Base-by-base conservation (phyloP, 2,113 vertebrate genomes). In the Hiodon tergisus region DNA sequence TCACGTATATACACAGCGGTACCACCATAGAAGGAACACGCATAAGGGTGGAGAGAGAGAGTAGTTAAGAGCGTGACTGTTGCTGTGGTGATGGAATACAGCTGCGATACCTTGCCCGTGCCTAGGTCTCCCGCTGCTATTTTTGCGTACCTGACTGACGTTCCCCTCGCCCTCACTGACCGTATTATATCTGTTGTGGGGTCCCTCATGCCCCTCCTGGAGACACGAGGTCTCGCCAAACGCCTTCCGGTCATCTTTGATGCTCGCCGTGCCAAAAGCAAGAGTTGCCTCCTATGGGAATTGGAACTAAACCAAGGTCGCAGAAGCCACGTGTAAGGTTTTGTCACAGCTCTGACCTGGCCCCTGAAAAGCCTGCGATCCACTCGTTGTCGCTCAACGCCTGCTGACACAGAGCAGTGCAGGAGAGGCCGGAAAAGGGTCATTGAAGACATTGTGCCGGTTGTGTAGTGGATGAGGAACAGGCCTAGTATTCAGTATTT, bases 211-310 rank as follows among this genome's bases (percentile, higher is more conserved):
- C 31, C 13, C 59, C 59, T 9, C 17, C 5, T 17, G 60, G 60
- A 62, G 60, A 62, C 61, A 46, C 16, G 61, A 63, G 6, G 10
- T 47, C 63, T 47, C 11, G 63, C 46, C 2, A 47, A 17, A 4
- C 31, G 46, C 63, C 63, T 66, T 66, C 63, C 63, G 31, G 48
- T 47, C 46, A 66, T 66, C 63, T 66, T 16, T 66, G 63, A 8
- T 17, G 31, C 63, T 10, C n/a, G 16, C 63, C 16, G 9, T 4
- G 16, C 11, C 48, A 47, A 47, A 17, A 10, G 63, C 48, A 16
- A 66, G 9, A 66, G 63, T 46, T 46, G 6, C 62, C 62, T 46
- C 3, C 16, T 2, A 3, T 7, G 10, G 31, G 46, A 6, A 31
- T 31, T 31, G 31, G 31, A 31, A 31, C 1, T 31, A 31, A 31